Conservation (phyloP, 2,888 invertebrate species). For the Phania funesta region DNA sequence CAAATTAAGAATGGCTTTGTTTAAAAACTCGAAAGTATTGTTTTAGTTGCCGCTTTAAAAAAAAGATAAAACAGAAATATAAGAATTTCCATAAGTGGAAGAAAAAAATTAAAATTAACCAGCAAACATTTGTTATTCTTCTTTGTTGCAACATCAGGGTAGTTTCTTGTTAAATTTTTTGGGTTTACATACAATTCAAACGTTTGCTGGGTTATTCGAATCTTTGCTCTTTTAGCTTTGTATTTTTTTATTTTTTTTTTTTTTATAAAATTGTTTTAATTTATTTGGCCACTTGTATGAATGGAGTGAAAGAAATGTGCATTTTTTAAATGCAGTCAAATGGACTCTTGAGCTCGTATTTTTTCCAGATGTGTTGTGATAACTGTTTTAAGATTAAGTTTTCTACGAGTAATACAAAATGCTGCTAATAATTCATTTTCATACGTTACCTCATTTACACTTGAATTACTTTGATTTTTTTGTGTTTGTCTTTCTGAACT, state of each 20-base stretch:
- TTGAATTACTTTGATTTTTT: conserved; percentile 24
- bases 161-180: background rate
- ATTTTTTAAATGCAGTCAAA: conserved; percentile 31
- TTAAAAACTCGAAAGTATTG: background rate
- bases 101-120: background rate
- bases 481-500: background rate
- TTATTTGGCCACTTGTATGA: conserved; percentile 8
- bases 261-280: background rate
- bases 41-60: background rate
- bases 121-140: too few species aligned
- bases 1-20: background rate
- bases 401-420: conserved; percentile 53
- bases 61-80: background rate
- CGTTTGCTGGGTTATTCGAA: conserved; percentile 36
- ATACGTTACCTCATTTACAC: conserved; percentile 44
- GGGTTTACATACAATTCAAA: background rate
- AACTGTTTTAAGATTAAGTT: conserved; percentile 54
- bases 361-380: conserved; percentile 16
- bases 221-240: conserved; percentile 34
- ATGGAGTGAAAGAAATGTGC: too few species aligned
- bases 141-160: too few species aligned
- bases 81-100: background rate
- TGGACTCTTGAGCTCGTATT: background rate
- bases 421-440: conserved; percentile 47
- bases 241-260: conserved; percentile 10